phyloP scores from a whole-genome alignment of 2,888 invertebrate species.

The Eueremaeus valkanovi region DNA sequence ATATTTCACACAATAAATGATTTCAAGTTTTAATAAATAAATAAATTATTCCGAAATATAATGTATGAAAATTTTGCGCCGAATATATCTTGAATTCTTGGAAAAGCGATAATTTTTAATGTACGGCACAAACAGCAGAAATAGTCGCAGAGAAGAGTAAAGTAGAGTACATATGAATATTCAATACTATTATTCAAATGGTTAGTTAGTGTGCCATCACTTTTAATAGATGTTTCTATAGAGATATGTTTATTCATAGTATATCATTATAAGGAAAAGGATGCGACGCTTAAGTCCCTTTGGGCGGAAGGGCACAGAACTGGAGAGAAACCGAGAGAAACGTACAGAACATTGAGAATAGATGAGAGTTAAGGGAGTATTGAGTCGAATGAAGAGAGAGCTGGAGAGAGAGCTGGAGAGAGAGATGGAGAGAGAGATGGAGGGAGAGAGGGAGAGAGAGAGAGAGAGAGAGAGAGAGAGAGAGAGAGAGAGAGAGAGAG shows the following conservation, averaged over 20 bases:
- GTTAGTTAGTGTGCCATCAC: slow-evolving; percentile 12
- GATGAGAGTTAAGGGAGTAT: background rate
- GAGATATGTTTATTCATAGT: slow-evolving; percentile 20
- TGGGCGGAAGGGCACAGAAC: slow-evolving; percentile 14
- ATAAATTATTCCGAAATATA: no score
- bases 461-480: no score
- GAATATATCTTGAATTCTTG: no score
- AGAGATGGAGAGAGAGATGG: no score
- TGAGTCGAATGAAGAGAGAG: background rate
- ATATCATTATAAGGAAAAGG: slow-evolving; percentile 24
- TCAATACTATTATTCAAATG: background rate
- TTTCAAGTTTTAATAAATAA: no score
- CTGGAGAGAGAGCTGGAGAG: background rate
- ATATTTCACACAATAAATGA: no score
- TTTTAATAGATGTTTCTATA: slow-evolving; percentile 7
- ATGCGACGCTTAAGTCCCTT: slow-evolving; percentile 21
- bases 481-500: no score
- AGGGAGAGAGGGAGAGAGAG: no score
- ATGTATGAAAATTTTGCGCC: no score
- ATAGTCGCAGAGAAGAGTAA: no score
- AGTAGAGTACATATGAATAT: background rate
- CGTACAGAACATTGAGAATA: background rate
- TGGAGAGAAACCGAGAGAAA: background rate
- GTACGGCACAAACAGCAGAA: no score
- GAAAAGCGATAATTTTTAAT: no score